These are phyloP conservation scores for Nysson spinosus DNA, from an alignment of 2,888 invertebrate genomes.

Conservation along the genomic window DNA sequence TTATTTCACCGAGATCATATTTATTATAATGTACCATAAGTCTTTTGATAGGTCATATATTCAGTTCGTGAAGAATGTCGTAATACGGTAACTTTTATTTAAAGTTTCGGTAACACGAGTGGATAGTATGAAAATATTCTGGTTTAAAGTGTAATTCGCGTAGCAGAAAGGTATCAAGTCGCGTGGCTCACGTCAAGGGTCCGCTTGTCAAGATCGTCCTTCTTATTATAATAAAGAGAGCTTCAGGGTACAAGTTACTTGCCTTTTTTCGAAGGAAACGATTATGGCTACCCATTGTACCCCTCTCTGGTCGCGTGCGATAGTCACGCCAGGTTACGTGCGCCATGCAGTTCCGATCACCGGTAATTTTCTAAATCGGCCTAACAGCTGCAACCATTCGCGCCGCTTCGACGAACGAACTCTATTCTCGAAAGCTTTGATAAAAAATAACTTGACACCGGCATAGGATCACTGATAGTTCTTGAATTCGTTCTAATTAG, in stretches of 20 bases:
- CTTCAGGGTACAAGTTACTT: conserved; percentile 14
- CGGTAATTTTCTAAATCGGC: conserved; percentile 68
- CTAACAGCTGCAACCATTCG: conserved; percentile 57
- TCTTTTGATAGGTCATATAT: too few species aligned
- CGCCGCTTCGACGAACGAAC: conserved; percentile 15
- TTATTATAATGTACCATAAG: too few species aligned
- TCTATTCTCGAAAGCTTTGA: conserved; percentile 1
- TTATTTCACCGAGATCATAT: too few species aligned
- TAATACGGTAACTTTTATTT: too few species aligned
- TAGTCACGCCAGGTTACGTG: conserved; percentile 66
- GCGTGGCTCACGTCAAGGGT: conserved; percentile 62
- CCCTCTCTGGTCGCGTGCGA: conserved; percentile 67
- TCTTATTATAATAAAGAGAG: conserved; percentile 43
- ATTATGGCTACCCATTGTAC: conserved; percentile 56
- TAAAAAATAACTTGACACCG: conserved; percentile 28
- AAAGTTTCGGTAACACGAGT: too few species aligned
- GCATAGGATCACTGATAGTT: conserved; percentile 17
- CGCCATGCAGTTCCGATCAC: conserved; percentile 27
- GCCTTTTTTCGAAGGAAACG: conserved; percentile 47
- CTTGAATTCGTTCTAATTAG: conserved; percentile 25
- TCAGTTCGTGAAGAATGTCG: too few species aligned
- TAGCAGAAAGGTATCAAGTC: conserved; percentile 41
- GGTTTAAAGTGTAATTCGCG: too few species aligned
- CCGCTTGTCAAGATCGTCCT: conserved; percentile 26
- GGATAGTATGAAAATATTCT: too few species aligned